Evolutionary conservation across 2,113 vertebrate genomes (phyloP), one percentile per base, ranked within the genome.

Genomic region (Microcebus lehilahytsara): DNA sequence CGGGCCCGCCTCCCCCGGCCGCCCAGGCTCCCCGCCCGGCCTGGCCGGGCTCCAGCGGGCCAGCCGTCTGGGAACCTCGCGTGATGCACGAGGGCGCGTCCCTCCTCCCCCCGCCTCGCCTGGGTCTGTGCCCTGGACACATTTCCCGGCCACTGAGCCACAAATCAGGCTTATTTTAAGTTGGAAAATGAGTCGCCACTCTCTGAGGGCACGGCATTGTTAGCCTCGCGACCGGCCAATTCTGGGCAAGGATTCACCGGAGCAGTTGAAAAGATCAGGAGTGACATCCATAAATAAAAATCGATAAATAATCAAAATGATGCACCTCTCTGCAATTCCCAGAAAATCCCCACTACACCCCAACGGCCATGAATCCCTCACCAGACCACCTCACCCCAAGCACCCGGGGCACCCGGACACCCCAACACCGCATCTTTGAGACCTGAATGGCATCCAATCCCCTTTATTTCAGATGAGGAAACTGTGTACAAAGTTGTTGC

Each of bases 211-310:
- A 19, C n/a, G 4, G 32, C 79, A 9, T 37, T 20, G 51, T 30
- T 22, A 88, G 20, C 42, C 87, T 23, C 23, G n/a, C n/a, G 14
- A 2, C 2, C 11, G 89, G 58, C 58, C 12, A 22, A 46, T 23
- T 62, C 64, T 67, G 64, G 46, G 17, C 71, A 89, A 80, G 27
- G 64, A n/a, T 27, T 93, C 72, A n/a, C 27, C 42, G 34, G 9
- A 3, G 25, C 25, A n/a, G 37, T 46, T 74, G 42, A 67, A 67
- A 92, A 83, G 37, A 91, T 37, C 34, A 40, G 34, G 25, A 93
- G 42, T 37, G 85, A 27, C 40, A 46, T 66, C 77, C 49, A 67
- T 95, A 89, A 87, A 90, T 23, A 49, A 58, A 85, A 92, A 92
- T 49, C 22, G 30, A 20, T 80, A 64, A 72, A n/a, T 81, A 22